Base-by-base conservation (phyloP, 2,797 vertebrate species). In the Siniperca obscura region DNA sequence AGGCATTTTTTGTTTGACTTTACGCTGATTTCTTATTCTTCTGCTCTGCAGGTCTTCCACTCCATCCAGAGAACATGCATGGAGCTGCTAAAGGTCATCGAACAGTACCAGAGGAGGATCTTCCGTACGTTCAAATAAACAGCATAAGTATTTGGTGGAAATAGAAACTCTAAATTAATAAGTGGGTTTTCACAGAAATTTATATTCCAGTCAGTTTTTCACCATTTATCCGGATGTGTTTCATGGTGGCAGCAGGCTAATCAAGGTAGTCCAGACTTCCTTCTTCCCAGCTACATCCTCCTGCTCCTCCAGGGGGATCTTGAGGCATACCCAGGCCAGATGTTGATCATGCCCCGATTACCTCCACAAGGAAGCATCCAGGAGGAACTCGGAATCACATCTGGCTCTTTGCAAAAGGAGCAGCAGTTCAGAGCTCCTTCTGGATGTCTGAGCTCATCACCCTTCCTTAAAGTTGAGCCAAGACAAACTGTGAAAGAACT, bases 21-120 rank as follows among this genome's bases (percentile, higher is more conserved):
- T 4, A 27, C 4, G 3, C 22, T 19, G 14, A 56, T 78, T 36
- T 19, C 22, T n/a, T 50, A 7, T 30, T 78, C 3, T 70, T 30
- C 25, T 38, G 86, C 66, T 40, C 79, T 91, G 73, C 93, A 99
- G 98, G 96, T 99, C 55, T 99, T 99, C 91, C 98, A 99, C 92
- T 99, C 97, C 3, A 95, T 99, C 92, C 98, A 99, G 94, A 98
- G 98, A 89, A 99, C 98, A 0, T 99, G 98, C 95, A 97, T 99
- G 98, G 98, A 99, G 91, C 95, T 99, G 78, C 96, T 99, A 72
- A 99, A 99, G 94, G 98, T 98, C 85, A 98, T 98, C 56, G 98
- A 99, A 90, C 97, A 96, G 78, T 99, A 99, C 93, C 98, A 99
- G 89, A 97, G 97, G 91, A 96, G 97, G 87, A 98, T 99, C 92